Evolutionary conservation across 2,113 vertebrate genomes (phyloP).

Genomic region (Varanus komodoensis): DNA sequence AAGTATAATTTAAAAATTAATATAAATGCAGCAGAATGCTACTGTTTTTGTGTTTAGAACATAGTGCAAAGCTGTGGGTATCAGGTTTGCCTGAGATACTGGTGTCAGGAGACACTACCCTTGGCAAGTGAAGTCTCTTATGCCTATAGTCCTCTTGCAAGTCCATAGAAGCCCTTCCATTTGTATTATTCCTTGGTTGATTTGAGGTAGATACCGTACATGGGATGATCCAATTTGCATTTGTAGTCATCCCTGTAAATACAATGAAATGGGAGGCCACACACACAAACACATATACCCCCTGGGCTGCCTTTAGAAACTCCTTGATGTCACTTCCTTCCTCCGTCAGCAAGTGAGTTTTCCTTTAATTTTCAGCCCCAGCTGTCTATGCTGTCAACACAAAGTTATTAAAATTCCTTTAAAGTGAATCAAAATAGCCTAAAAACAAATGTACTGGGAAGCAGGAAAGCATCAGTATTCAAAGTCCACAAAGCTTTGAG

Average conservation of each 20-base stretch:
- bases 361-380: conserved; percentile 86
- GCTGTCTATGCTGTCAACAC: conserved; percentile 86
- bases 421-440: conserved; percentile 88
- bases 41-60: neutral
- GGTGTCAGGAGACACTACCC: neutral
- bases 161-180: conserved; percentile 50
- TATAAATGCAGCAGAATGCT: no score
- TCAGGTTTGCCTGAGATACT: neutral
- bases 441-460: conserved; percentile 86
- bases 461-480: conserved; percentile 89
- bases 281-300: conserved; percentile 72
- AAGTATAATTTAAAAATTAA: no score
- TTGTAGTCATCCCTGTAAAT: conserved; percentile 76
- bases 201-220: conserved; percentile 72
- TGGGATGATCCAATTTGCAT: conserved; percentile 79
- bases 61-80: neutral
- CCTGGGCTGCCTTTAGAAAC: conserved; percentile 79
- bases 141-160: conserved; percentile 27
- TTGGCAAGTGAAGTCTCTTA: neutral
- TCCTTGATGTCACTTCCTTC: conserved; percentile 89
- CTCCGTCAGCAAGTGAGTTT: conserved; percentile 84
- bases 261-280: conserved; percentile 79
- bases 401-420: conserved; percentile 89
- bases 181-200: conserved; percentile 44
- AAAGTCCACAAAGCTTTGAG: conserved; percentile 87